Conservation (phyloP, 2,797 vertebrate genomes). For the Stomatorhinus walkeri region DNA sequence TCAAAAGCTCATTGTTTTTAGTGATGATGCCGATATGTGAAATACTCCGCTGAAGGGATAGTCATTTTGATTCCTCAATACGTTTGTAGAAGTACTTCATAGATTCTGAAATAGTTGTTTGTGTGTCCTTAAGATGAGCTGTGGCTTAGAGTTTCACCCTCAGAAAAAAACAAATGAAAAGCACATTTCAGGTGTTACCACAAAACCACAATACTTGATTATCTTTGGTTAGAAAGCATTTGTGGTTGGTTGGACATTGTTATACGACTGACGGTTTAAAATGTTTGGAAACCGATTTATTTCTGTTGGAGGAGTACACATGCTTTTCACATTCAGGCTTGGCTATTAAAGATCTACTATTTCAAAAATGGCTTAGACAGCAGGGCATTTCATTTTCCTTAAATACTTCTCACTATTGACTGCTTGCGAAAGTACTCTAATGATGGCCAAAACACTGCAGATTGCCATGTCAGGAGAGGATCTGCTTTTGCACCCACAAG, state of each 20-base stretch:
- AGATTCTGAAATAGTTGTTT: neutral
- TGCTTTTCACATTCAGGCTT: neutral
- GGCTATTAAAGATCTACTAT: neutral
- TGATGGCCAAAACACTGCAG: neutral
- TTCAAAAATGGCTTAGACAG: neutral
- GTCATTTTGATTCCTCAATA: neutral
- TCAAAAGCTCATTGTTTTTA: neutral
- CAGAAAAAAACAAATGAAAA: neutral
- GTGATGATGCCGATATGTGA: neutral
- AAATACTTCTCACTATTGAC: neutral
- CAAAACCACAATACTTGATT: neutral
- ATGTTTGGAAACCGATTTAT: neutral
- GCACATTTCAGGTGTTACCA: neutral
- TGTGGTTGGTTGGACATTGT: neutral
- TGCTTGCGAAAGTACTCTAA: neutral
- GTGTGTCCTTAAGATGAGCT: neutral
- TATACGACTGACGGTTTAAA: neutral
- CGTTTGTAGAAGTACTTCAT: neutral
- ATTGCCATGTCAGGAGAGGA: neutral
- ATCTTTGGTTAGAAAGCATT: conserved; percentile 3
- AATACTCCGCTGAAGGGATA: neutral
- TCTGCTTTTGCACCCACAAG: neutral
- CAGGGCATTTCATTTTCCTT: neutral
- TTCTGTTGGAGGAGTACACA: neutral
- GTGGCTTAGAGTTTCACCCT: neutral